Percentiles rank a stretch among this genome's conserved stretches.
phyloP scores from a whole-genome alignment of 2,888 invertebrate genomes.

The Lepidocyrtoides sp. region DNA sequence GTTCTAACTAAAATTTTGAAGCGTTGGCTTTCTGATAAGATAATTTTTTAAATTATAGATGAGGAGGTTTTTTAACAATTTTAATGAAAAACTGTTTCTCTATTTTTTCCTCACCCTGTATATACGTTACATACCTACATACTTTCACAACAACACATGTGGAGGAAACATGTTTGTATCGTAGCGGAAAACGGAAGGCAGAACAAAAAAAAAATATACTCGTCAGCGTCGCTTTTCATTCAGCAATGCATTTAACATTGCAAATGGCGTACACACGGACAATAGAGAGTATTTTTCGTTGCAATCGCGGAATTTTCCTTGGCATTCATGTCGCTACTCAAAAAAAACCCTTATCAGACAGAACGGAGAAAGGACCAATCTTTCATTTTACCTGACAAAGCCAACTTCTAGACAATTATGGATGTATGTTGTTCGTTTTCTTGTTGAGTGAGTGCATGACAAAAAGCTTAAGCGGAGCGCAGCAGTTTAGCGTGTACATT shows the following conservation, averaged over 20 bases:
- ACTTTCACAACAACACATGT: neutral
- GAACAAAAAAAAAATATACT: neutral
- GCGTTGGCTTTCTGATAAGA: too few relatives aligned
- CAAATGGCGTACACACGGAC: neutral
- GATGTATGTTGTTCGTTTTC: constrained; percentile 2
- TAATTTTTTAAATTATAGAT: too few relatives aligned
- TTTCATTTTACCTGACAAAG: constrained; percentile 66
- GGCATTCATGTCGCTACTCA: constrained; percentile 5
- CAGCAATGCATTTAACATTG: constrained; percentile 8
- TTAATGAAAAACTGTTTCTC: neutral
- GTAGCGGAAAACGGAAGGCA: constrained; percentile 49
- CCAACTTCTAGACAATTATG: constrained; percentile 21
- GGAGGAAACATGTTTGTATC: constrained; percentile 33
- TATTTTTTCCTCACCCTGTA: neutral
- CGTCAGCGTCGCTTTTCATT: neutral
- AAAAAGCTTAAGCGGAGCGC: neutral
- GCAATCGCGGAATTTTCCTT: neutral
- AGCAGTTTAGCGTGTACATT: neutral
- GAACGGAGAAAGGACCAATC: constrained; percentile 43
- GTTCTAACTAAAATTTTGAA: too few relatives aligned
- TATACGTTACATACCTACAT: neutral
- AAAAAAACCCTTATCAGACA: constrained; percentile 29
- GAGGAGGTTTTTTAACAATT: too few relatives aligned
- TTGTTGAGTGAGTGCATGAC: neutral
- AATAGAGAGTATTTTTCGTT: constrained; percentile 6